Conservation (phyloP, 2,113 vertebrate species). For the Talpa occidentalis region DNA sequence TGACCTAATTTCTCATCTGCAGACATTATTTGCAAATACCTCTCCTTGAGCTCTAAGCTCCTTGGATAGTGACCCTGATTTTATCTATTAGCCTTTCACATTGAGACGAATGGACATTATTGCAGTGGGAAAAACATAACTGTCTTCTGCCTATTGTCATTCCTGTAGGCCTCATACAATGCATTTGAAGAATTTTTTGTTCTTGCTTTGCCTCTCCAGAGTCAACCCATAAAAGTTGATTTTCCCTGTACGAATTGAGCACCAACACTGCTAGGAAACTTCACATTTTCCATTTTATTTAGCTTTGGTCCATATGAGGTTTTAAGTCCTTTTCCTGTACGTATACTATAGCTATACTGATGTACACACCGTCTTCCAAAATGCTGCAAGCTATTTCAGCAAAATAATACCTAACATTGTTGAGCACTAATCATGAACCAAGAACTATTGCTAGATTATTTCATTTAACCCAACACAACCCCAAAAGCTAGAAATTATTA, state of each 20-base stretch:
- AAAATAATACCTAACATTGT: background rate
- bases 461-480: background rate
- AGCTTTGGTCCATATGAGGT: background rate
- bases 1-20: slow-evolving; percentile 56
- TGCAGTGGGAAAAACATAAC: background rate
- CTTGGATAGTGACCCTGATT: slow-evolving; percentile 54
- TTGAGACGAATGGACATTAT: background rate
- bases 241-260: slow-evolving; percentile 12
- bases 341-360: background rate
- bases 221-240: background rate
- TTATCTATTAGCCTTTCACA: slow-evolving; percentile 60
- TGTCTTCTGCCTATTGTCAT: background rate
- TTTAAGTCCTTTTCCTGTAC: background rate
- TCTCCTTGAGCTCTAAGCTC: slow-evolving; percentile 31
- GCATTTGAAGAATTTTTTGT: background rate
- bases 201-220: slow-evolving; percentile 27
- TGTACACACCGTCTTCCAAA: background rate
- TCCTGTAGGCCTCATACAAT: background rate
- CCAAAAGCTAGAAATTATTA: background rate
- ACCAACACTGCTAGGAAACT: background rate
- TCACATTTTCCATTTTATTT: background rate
- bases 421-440: background rate
- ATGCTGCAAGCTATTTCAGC: background rate
- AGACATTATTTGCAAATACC: slow-evolving; percentile 30
- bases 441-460: background rate